These are phyloP conservation scores for Microcebus jonahi DNA, from an alignment of 2,113 vertebrate genomes.

Conservation along the genomic window DNA sequence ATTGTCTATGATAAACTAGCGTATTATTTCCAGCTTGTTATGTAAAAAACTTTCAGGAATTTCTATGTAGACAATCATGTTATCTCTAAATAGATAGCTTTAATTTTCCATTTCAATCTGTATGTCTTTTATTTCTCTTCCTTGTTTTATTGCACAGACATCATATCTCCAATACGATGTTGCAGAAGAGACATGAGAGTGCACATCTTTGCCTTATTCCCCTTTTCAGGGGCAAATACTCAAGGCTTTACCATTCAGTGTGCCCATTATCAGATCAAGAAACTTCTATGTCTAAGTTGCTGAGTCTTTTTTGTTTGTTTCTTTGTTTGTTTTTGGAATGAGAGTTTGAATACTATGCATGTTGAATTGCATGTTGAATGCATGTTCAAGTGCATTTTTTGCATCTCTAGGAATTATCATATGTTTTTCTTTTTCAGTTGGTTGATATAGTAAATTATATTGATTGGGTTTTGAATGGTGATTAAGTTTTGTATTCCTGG, in stretches of 20 bases:
- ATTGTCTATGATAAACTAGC: background rate
- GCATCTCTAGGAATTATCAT: background rate
- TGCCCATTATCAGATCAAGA: background rate
- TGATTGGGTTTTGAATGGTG: background rate
- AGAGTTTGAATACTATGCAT: background rate
- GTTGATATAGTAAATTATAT: background rate
- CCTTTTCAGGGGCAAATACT: background rate
- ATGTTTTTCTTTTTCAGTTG: background rate
- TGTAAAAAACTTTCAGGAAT: background rate
- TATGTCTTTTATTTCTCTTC: background rate
- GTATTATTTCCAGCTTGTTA: background rate
- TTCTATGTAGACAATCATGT: background rate
- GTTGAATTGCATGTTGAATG: background rate
- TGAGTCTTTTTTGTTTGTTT: background rate
- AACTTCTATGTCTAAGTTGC: background rate
- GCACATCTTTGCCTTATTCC: background rate
- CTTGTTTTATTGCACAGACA: background rate
- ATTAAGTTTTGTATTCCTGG: background rate
- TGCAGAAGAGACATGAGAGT: background rate
- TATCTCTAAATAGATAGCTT: background rate
- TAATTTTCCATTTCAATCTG: background rate
- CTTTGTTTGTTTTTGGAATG: background rate
- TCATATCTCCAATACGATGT: background rate
- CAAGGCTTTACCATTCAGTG: background rate
- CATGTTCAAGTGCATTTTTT: background rate